phyloP scores from a whole-genome alignment of 2,113 vertebrate species.

The Entelurus aequoreus region DNA sequence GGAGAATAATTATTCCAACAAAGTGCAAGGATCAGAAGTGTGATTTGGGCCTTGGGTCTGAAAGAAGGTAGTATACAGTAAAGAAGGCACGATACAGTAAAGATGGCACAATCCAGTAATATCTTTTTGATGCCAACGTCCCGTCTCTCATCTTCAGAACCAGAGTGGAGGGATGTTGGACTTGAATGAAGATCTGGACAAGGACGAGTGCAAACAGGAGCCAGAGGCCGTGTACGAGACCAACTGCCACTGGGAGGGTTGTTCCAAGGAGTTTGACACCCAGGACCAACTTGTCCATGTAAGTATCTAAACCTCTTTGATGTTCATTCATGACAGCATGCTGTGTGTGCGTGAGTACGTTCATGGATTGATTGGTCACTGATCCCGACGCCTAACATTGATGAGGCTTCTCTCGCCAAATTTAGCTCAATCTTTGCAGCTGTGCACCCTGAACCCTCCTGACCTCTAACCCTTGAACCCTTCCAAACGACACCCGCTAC shows the following conservation, averaged over 20 bases:
- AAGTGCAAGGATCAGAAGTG: too few relatives aligned
- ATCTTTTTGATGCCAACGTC: too few relatives aligned
- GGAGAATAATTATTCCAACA: too few relatives aligned
- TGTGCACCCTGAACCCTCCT: constrained; percentile 31
- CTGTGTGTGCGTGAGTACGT: neutral
- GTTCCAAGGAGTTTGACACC: constrained; percentile 90
- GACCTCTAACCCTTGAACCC: constrained; percentile 55
- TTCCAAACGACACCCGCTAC: constrained; percentile 43
- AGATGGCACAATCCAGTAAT: too few relatives aligned
- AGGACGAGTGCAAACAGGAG: constrained; percentile 96
- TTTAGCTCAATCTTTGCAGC: constrained; percentile 48
- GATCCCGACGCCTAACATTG: constrained; percentile 51
- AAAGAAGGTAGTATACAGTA: too few relatives aligned
- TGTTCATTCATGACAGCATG: too few relatives aligned
- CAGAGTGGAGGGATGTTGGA: constrained; percentile 77
- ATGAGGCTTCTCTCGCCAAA: constrained; percentile 53
- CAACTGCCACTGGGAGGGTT: constrained; percentile 97
- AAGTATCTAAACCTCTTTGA: constrained; percentile 52
- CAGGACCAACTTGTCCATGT: constrained; percentile 98
- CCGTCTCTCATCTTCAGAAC: constrained; percentile 74
- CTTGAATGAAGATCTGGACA: constrained; percentile 92
- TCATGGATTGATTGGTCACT: constrained; percentile 26
- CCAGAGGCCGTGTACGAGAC: constrained; percentile 95
- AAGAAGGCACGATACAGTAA: too few relatives aligned
- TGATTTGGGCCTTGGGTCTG: too few relatives aligned